A percentile compares a stretch with the other conserved stretches of the same genome.
Evolutionary conservation across 2,888 invertebrate genomes (phyloP).

Genomic region (Pyrrhosoma nymphula): DNA sequence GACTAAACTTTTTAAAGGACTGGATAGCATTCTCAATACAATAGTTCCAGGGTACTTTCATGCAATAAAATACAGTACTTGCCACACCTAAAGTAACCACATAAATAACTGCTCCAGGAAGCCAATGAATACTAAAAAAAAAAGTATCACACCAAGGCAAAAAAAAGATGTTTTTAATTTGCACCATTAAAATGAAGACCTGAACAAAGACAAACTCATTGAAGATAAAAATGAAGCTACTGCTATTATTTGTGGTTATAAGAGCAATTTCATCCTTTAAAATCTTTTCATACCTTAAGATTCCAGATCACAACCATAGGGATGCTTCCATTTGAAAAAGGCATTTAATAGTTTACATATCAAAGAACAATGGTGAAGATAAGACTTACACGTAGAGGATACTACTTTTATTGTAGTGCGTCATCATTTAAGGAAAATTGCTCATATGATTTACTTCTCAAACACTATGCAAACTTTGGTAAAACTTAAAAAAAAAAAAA

Average conservation of each 20-base stretch:
- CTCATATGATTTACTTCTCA: too few species aligned
- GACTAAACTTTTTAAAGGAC: background rate
- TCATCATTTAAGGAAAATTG: background rate
- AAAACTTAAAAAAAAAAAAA: background rate
- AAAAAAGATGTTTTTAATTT: background rate
- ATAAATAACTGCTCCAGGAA: background rate
- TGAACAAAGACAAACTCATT: background rate
- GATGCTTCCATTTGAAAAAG: background rate
- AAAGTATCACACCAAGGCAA: background rate
- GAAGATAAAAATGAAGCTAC: background rate
- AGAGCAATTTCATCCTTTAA: background rate
- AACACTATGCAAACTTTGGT: background rate
- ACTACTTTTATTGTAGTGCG: background rate
- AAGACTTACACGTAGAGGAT: background rate
- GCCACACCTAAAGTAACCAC: background rate
- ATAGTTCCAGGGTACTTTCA: background rate
- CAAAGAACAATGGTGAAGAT: background rate
- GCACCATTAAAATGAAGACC: background rate
- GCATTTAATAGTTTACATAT: background rate
- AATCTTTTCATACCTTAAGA: background rate
- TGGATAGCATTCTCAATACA: background rate
- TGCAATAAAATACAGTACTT: background rate
- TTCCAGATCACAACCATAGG: background rate
- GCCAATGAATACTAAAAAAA: background rate
- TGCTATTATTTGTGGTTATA: background rate